These are phyloP conservation scores for Bombus confusus DNA, from an alignment of 1,140 invertebrate genomes.

Conservation along the genomic window DNA sequence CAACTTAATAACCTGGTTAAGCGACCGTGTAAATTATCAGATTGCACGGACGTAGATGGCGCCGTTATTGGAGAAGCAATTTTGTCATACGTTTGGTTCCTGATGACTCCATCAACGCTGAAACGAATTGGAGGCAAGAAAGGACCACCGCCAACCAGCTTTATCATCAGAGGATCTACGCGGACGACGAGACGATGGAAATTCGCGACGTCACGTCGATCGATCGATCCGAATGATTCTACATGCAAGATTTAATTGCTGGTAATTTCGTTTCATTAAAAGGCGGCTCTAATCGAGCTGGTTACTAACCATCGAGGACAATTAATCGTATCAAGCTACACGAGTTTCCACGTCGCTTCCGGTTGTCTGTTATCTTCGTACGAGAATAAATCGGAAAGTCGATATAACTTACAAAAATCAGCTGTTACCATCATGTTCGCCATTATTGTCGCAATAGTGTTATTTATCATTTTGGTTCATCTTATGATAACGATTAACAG, in stretches of 20 bases:
- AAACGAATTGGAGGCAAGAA: neutral
- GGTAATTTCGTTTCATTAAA: slow-evolving; percentile 56
- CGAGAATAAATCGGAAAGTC: neutral
- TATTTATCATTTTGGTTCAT: neutral
- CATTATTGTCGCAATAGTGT: neutral
- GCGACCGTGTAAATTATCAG: slow-evolving; percentile 58
- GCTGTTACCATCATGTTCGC: neutral
- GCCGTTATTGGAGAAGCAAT: slow-evolving; percentile 78
- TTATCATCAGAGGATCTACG: slow-evolving; percentile 22
- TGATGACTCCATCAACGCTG: slow-evolving; percentile 29
- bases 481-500: neutral
- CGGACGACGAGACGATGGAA: slow-evolving; percentile 35
- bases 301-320: slow-evolving; percentile 27
- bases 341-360: neutral
- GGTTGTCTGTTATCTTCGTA: slow-evolving; percentile 2
- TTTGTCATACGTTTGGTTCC: slow-evolving; percentile 77
- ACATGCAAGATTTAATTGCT: slow-evolving; percentile 58
- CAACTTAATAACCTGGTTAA: slow-evolving; percentile 10
- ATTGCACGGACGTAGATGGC: slow-evolving; percentile 78
- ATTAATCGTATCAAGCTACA: slow-evolving; percentile 16
- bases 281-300: slow-evolving; percentile 51
- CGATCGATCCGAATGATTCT: slow-evolving; percentile 13
- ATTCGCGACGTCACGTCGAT: neutral
- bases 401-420: neutral
- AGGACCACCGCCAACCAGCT: neutral